phyloP scores from a whole-genome alignment of 2,888 invertebrate genomes.

The Eustalomyia histrio region DNA sequence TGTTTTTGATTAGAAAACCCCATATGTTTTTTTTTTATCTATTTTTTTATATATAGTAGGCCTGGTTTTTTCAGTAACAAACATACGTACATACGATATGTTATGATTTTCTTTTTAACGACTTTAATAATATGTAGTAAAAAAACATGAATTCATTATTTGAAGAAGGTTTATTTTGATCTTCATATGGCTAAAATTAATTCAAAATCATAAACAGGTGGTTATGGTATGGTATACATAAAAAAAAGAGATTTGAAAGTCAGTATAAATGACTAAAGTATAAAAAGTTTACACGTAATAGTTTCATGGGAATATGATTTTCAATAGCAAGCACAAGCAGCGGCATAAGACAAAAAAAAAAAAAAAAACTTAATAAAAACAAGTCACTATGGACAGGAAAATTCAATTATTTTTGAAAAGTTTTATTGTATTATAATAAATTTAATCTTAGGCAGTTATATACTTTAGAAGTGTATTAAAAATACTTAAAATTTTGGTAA shows the following conservation, averaged over 20 bases:
- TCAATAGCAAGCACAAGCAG: constrained; percentile 31
- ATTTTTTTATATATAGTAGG: neutral
- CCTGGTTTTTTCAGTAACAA: neutral
- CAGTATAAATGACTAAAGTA: neutral
- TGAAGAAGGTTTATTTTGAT: neutral
- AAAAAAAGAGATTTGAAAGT: neutral
- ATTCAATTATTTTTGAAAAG: too few species aligned
- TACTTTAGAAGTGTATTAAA: too few species aligned
- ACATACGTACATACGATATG: neutral
- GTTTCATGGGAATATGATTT: constrained; percentile 69
- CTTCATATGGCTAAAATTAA: neutral
- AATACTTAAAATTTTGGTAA: too few species aligned
- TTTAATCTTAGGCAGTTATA: too few species aligned
- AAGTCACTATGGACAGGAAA: neutral
- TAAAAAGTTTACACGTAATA: constrained; percentile 56
- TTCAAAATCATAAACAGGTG: constrained; percentile 6
- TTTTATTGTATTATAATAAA: too few species aligned
- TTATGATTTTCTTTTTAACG: neutral
- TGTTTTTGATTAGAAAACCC: constrained; percentile 28
- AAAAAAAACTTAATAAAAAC: constrained; percentile 8
- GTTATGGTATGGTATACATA: too few species aligned
- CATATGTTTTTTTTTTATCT: constrained; percentile 11
- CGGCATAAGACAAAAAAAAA: neutral
- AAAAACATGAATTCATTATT: constrained; percentile 1
- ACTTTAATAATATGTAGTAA: neutral